Evolutionary conservation across 1,140 invertebrate genomes (phyloP).

Genomic region (Drosophila seguyi): DNA sequence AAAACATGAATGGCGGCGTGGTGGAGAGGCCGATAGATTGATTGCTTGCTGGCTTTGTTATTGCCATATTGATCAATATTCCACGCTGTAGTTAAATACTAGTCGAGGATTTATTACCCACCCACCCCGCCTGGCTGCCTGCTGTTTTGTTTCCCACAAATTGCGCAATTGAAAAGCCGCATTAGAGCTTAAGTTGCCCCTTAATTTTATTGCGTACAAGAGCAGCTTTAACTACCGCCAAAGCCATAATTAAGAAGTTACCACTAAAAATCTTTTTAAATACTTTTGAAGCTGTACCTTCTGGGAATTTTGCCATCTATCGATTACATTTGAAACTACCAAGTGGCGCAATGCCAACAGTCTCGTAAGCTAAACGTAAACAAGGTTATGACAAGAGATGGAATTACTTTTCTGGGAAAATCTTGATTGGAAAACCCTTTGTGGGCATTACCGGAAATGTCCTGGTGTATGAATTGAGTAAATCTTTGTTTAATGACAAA

Average conservation of each 20-base stretch:
- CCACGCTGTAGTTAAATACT: constrained; percentile 29
- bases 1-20: constrained; percentile 47
- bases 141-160: constrained; percentile 6
- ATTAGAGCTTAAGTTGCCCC: neutral
- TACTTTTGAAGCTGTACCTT: neutral
- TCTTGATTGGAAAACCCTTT: neutral
- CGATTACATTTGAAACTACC: neutral
- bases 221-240: neutral
- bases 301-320: neutral
- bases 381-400: neutral
- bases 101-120: constrained; percentile 23
- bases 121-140: neutral
- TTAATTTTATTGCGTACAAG: constrained; percentile 10
- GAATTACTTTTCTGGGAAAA: neutral
- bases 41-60: constrained; percentile 17
- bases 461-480: neutral
- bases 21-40: constrained; percentile 10
- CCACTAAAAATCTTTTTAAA: no score
- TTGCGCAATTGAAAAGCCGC: constrained; percentile 27
- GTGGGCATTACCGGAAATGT: neutral
- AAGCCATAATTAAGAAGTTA: neutral
- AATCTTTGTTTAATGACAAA: no score
- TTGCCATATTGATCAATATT: constrained; percentile 34
- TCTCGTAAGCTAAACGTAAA: constrained; percentile 5
- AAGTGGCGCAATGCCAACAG: neutral